Evolutionary conservation across 2,888 invertebrate species (phyloP).

Genomic region (Pyrgus malvae): DNA sequence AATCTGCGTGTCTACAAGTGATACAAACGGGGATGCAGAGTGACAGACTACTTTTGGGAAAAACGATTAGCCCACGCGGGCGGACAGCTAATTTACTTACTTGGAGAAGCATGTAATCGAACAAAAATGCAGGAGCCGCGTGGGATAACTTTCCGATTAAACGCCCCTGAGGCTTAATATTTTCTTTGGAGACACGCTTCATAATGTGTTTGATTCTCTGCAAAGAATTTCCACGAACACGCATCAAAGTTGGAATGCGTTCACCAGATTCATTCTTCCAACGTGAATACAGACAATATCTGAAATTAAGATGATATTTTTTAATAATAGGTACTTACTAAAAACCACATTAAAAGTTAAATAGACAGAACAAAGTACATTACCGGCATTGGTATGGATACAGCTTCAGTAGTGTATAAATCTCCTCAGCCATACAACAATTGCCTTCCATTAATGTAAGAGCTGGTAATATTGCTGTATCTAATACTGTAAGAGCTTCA

Average conservation of each 20-base stretch:
- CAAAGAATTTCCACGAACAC: slow-evolving; percentile 92
- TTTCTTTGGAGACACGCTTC: slow-evolving; percentile 99
- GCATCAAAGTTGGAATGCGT: slow-evolving; percentile 91
- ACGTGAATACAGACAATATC: slow-evolving; percentile 94
- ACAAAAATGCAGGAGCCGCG: slow-evolving; percentile 96
- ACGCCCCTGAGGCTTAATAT: slow-evolving; percentile 97
- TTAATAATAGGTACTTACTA: background rate
- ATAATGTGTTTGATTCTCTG: slow-evolving; percentile 97
- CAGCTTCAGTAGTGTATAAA: slow-evolving; percentile 93
- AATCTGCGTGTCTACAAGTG: no score
- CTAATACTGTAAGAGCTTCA: slow-evolving; percentile 92
- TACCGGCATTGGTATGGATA: slow-evolving; percentile 93
- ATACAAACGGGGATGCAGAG: no score
- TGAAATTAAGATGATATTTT: slow-evolving; percentile 45
- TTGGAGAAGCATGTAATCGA: slow-evolving; percentile 92
- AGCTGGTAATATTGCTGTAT: slow-evolving; percentile 94
- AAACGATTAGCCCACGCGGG: no score
- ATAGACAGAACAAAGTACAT: slow-evolving; percentile 14
- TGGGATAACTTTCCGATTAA: slow-evolving; percentile 98
- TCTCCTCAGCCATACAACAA: slow-evolving; percentile 97
- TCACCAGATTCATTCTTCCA: slow-evolving; percentile 95
- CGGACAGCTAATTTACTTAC: no score
- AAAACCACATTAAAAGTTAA: background rate
- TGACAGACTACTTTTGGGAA: no score
- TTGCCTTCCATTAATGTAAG: slow-evolving; percentile 96